phyloP scores from a whole-genome alignment of 30 jellyfish, hydroid and myxozoan species.

The Hydra vulgaris region DNA sequence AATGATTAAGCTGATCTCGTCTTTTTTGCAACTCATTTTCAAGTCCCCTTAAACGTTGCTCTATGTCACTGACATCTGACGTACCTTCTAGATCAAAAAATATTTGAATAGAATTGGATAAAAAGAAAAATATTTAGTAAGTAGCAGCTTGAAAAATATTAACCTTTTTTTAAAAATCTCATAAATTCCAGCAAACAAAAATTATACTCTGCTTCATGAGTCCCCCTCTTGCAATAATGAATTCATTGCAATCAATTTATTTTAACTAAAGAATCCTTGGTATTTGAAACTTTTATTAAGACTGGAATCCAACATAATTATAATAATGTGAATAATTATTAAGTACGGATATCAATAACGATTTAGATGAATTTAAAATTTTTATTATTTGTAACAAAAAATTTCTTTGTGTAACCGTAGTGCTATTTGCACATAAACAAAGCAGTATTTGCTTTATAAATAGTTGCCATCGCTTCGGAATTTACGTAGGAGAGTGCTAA shows the following conservation, averaged over 20 bases:
- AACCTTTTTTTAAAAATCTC: background rate
- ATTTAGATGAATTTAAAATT: background rate
- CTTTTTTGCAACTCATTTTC: slow-evolving; percentile 63
- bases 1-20: slow-evolving; percentile 53
- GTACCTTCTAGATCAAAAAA: slow-evolving; percentile 56
- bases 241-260: background rate
- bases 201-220: background rate
- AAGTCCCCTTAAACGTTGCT: slow-evolving; percentile 73
- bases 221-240: background rate
- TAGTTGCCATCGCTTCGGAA: too few relatives aligned
- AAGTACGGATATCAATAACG: background rate
- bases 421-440: background rate
- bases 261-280: background rate
- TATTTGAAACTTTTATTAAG: background rate
- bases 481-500: too few relatives aligned
- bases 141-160: background rate
- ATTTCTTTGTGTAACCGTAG: background rate
- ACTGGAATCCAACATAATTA: background rate
- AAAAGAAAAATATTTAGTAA: background rate
- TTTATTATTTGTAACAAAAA: background rate
- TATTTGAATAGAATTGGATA: background rate
- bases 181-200: background rate
- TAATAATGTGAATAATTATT: background rate
- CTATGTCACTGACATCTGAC: slow-evolving; percentile 93
- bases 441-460: background rate